phyloP scores from a whole-genome alignment of 2,888 invertebrate species.

The Labia minor region DNA sequence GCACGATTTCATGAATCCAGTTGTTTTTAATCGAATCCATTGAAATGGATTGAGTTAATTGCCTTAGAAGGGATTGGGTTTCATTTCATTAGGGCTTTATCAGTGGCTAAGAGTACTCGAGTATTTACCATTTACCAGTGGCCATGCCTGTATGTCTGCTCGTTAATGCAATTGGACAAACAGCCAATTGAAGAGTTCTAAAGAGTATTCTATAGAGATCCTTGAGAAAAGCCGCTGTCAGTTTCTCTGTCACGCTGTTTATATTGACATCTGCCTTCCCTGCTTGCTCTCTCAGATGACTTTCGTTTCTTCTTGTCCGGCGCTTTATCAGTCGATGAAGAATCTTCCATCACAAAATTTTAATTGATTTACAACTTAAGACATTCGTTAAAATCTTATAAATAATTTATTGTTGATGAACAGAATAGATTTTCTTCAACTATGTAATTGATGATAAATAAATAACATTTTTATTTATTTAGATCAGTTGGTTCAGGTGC shows the following conservation, averaged over 20 bases:
- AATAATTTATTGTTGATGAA: too few relatives aligned
- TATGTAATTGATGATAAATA: too few relatives aligned
- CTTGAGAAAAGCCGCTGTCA: neutral
- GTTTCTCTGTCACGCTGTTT: neutral
- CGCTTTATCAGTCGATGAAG: too few relatives aligned
- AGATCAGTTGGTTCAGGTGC: too few relatives aligned
- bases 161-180: slow-evolving; percentile 7
- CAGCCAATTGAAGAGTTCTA: neutral
- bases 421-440: too few relatives aligned
- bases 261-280: too few relatives aligned
- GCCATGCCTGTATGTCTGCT: neutral
- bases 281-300: too few relatives aligned
- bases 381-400: too few relatives aligned
- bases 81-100: neutral
- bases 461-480: too few relatives aligned
- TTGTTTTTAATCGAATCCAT: neutral
- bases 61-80: neutral
- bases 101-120: neutral
- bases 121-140: neutral
- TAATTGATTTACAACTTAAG: too few relatives aligned
- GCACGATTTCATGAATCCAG: neutral
- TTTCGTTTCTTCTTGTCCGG: too few relatives aligned
- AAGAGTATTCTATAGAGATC: neutral
- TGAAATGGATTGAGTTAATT: neutral
- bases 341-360: too few relatives aligned